Percentiles rank a stretch among this genome's conserved stretches.
Evolutionary conservation across 64 coral and sea anemone species (phyloP).

Genomic region (Montipora efflorescens): DNA sequence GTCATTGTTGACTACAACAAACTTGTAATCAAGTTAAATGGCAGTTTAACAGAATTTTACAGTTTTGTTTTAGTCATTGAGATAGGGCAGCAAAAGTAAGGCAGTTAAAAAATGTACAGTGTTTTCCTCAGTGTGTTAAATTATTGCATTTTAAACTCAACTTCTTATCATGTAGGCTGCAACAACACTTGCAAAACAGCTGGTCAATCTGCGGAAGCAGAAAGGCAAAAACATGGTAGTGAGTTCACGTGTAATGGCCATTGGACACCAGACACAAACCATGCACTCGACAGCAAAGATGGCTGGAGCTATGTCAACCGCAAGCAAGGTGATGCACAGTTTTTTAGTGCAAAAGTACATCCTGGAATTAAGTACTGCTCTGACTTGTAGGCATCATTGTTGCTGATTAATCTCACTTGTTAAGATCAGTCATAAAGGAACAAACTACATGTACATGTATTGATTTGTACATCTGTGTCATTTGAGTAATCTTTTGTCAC

Average conservation of each 20-base stretch:
- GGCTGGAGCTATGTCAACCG: constrained; percentile 96
- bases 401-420: background rate
- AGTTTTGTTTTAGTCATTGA: no score
- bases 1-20: no score
- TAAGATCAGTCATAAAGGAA: no score
- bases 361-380: no score
- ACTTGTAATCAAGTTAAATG: no score
- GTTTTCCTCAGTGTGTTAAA: background rate
- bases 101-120: no score
- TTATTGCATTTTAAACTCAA: background rate
- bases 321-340: constrained; percentile 74
- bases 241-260: constrained; percentile 80
- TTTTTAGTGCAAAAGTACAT: no score
- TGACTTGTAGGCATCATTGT: no score
- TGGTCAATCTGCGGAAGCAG: constrained; percentile 92
- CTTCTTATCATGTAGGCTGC: constrained; percentile 71
- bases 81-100: no score
- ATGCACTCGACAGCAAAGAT: constrained; percentile 96
- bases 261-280: constrained; percentile 94
- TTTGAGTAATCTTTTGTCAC: background rate
- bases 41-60: no score
- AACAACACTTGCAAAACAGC: constrained; percentile 93
- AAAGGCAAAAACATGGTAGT: constrained; percentile 88
- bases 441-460: no score
- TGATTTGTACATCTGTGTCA: no score